phyloP scores from a whole-genome alignment of 2,113 vertebrate species.

The Tychaedon coryphoeus region DNA sequence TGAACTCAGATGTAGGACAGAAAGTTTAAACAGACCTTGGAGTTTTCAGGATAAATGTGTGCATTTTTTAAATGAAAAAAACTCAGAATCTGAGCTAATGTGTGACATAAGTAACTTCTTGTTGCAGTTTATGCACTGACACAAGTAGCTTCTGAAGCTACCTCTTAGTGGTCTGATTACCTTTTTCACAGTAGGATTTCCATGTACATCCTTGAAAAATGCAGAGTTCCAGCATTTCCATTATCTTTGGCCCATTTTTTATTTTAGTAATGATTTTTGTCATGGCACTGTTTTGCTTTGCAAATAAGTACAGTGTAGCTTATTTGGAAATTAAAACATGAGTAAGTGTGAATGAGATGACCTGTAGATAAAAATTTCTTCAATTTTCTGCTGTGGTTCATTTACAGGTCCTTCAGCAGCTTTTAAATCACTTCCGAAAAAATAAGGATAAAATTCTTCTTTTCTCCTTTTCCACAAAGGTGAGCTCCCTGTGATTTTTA shows the following conservation, averaged over 20 bases:
- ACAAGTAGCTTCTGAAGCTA: neutral
- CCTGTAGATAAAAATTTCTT: neutral
- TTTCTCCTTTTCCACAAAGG: constrained; percentile 96
- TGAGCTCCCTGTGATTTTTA: constrained; percentile 56
- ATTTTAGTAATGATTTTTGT: neutral
- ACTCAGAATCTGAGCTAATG: neutral
- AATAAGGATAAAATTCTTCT: constrained; percentile 91
- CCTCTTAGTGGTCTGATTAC: neutral
- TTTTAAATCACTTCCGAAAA: constrained; percentile 85
- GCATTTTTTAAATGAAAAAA: neutral
- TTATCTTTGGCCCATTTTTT: neutral
- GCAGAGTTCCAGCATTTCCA: neutral
- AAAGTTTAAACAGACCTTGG: constrained; percentile 23
- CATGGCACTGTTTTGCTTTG: neutral
- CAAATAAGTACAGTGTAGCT: neutral
- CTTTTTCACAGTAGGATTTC: neutral
- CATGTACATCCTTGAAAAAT: neutral
- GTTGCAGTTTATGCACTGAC: neutral
- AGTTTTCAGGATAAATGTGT: neutral
- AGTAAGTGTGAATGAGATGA: neutral
- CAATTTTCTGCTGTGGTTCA: constrained; percentile 1
- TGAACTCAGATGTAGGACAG: constrained; percentile 7
- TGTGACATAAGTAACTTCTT: neutral
- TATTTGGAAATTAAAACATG: neutral
- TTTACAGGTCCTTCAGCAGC: constrained; percentile 88